Percentiles rank a stretch among this genome's conserved stretches.
phyloP scores from a whole-genome alignment of 2,888 invertebrate genomes.

The Melanophora roralis region DNA sequence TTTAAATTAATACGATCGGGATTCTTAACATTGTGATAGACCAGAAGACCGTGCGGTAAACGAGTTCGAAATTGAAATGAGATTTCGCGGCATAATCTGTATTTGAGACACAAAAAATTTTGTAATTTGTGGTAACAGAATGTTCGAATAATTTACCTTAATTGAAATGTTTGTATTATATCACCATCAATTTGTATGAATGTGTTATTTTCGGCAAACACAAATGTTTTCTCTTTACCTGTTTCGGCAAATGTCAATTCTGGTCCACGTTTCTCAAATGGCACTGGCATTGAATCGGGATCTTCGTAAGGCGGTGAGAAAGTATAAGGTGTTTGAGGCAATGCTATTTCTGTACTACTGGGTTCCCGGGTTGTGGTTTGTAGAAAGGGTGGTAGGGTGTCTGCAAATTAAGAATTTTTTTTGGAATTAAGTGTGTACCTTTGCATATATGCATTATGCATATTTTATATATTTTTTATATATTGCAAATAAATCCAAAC shows the following conservation, averaged over 20 bases:
- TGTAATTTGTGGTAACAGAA: neutral
- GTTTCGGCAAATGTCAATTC: constrained; percentile 91
- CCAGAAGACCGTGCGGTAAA: constrained; percentile 90
- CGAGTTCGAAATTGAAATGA: constrained; percentile 92
- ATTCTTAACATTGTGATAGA: constrained; percentile 94
- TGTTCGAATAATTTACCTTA: constrained; percentile 80
- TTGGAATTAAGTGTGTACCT: too few species aligned
- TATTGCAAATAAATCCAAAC: neutral
- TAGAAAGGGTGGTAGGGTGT: constrained; percentile 79
- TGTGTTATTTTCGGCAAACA: constrained; percentile 93
- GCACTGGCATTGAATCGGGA: constrained; percentile 80
- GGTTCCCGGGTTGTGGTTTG: constrained; percentile 78
- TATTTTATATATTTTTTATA: neutral
- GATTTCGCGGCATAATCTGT: constrained; percentile 90
- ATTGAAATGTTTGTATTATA: constrained; percentile 91
- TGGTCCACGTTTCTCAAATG: constrained; percentile 85
- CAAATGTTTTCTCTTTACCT: constrained; percentile 90
- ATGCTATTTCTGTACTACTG: constrained; percentile 78
- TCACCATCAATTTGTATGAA: constrained; percentile 94
- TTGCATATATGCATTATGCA: too few species aligned
- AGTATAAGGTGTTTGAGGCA: constrained; percentile 68
- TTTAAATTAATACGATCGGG: constrained; percentile 87
- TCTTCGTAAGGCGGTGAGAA: constrained; percentile 66
- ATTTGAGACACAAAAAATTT: neutral
- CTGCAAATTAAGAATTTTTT: constrained; percentile 69